Evolutionary conservation across 1,140 invertebrate species (phyloP).

Genomic region (Pseudomyrmex concolor): DNA sequence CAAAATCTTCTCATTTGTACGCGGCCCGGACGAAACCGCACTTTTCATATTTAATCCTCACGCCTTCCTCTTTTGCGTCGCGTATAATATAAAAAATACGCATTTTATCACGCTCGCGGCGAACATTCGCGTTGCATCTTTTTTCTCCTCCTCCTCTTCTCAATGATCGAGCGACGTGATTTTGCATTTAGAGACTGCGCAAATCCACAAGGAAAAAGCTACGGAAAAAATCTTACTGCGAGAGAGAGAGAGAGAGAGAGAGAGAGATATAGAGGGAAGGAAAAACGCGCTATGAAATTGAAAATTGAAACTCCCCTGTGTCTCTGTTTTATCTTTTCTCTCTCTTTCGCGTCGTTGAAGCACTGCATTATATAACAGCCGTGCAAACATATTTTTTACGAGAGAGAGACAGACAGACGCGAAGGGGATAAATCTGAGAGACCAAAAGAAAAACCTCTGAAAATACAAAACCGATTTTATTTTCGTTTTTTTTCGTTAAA

Average conservation of each 20-base stretch:
- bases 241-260: no score
- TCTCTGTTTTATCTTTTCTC: not conserved
- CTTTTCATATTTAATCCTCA: constrained; percentile 2
- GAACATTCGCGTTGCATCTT: no score
- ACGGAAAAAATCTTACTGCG: no score
- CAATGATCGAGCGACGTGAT: no score
- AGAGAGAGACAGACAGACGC: no score
- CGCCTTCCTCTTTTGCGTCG: not conserved
- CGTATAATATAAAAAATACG: no score
- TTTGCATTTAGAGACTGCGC: no score
- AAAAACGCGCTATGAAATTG: constrained; percentile 19
- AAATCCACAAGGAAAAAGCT: no score
- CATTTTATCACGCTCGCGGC: no score
- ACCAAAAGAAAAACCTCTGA: not conserved
- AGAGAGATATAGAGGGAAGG: not conserved
- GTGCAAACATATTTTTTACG: constrained; percentile 14
- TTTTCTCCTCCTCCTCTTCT: no score
- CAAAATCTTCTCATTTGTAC: not conserved
- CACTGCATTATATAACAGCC: constrained; percentile 45
- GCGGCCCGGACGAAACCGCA: not conserved
- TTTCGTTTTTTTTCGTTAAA: not conserved
- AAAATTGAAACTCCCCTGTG: constrained; percentile 33
- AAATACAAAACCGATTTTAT: constrained; percentile 6
- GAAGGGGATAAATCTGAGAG: not conserved
- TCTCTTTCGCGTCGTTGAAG: constrained; percentile 16